Evolutionary conservation across 1,140 invertebrate species (phyloP), one percentile per base, ranked within the genome.

Genomic region (Ostrea denselamellosa): DNA sequence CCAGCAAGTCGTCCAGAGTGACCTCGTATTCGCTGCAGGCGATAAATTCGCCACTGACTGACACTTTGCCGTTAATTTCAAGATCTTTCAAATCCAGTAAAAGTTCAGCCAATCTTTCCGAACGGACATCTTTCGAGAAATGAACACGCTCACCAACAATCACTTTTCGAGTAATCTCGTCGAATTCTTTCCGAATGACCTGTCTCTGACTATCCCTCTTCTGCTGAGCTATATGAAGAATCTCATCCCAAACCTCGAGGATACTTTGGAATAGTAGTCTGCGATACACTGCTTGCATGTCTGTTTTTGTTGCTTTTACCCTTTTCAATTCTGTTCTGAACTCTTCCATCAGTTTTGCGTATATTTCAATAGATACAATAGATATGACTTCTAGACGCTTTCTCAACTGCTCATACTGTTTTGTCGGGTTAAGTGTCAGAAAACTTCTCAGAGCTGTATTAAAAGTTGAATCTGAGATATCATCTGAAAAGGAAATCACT

Each of bases 201-300:
- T 82, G 54, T 53, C 87, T 65, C 53, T 89, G 86, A 53, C 22
- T 85, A 28, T 89, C 83, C 9, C 68, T 71, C 82, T 89, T 89
- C 10, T 84, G 86, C n/a, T 87, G 85, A 34, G 86, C 86, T 19
- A 89, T 85, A 5, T 85, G 83, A 25, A 65, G 34, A 65, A 89
- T 87, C 34, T 62, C 87, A 8, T 85, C 54, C 68, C 53, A 65
- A 5, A 68, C 10, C 44, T 89, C 86, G 10, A 89, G 56, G 12
- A 89, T 89, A 14, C 65, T 89, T n/a, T 85, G 83, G 77, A 85
- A 89, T 14, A 89, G 52, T 53, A 89, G 22, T 34, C 82, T 87
- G 17, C 86, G 53, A n/a, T 87, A 89, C 19, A 85, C 82, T 51
- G 62, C 19, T 25, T 87, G 85, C n/a, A 44, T 77, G 19, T 89